A percentile compares a stretch with the other conserved stretches of the same genome.
Evolutionary conservation across 1,140 invertebrate species (phyloP).

Genomic region (Linepithema humile): DNA sequence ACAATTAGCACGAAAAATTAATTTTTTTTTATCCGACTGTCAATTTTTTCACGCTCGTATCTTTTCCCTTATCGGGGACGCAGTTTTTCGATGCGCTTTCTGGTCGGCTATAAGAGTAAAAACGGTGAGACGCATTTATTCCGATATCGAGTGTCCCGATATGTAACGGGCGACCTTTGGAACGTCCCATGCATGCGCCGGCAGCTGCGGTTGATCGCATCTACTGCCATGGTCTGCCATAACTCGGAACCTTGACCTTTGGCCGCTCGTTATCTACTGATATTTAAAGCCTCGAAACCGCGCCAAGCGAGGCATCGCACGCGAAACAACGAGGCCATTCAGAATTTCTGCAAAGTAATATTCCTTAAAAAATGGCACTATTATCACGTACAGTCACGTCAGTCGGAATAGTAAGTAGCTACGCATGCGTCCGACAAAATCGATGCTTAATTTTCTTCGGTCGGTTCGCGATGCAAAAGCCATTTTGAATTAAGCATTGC

Average conservation of each 20-base stretch:
- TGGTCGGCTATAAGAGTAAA: background rate
- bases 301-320: background rate
- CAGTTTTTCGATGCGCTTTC: background rate
- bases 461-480: background rate
- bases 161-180: constrained; percentile 28
- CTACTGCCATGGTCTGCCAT: background rate
- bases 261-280: constrained; percentile 29
- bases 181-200: background rate
- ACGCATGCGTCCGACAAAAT: constrained; percentile 29
- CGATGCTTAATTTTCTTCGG: constrained; percentile 26
- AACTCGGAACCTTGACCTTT: constrained; percentile 56
- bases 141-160: constrained; percentile 8
- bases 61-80: background rate
- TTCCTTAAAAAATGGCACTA: background rate
- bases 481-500: background rate
- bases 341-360: constrained; percentile 2
- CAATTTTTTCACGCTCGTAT: background rate
- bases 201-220: constrained; percentile 30
- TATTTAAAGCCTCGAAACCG: constrained; percentile 32
- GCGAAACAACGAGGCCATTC: background rate
- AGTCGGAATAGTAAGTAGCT: background rate
- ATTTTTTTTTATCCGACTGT: background rate
- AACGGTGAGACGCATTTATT: background rate
- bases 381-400: constrained; percentile 33
- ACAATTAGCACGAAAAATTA: background rate